Evolutionary conservation across 2,888 invertebrate genomes (phyloP).

Genomic region (Beris morrisii): DNA sequence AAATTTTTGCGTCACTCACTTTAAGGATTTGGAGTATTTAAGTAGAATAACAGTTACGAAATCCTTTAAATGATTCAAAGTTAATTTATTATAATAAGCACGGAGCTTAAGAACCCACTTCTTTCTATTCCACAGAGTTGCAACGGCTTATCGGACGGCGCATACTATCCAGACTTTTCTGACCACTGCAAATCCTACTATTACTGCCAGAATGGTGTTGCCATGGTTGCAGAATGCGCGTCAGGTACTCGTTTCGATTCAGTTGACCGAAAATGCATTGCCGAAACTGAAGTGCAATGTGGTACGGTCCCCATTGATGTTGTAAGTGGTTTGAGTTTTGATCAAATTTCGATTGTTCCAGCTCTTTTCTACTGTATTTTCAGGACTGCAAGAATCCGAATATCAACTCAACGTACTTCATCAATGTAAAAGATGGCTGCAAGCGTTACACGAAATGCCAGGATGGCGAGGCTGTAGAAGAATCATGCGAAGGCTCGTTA

Average conservation of each 20-base stretch:
- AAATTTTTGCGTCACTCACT: too few relatives aligned
- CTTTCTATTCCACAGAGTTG: conserved; percentile 22
- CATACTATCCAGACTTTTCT: conserved; percentile 18
- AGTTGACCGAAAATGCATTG: conserved; percentile 1
- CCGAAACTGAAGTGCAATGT: conserved; percentile 6
- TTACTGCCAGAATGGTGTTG: conserved; percentile 24
- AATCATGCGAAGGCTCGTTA: conserved; percentile 13
- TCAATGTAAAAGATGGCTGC: conserved; percentile 5
- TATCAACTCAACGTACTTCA: background rate
- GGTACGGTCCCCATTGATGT: background rate
- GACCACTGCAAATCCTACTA: conserved; percentile 30
- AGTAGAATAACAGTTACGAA: too few relatives aligned
- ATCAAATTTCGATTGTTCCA: too few relatives aligned
- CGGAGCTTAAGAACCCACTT: too few relatives aligned
- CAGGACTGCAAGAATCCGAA: too few relatives aligned
- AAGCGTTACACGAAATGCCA: conserved; percentile 9
- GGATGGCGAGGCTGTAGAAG: background rate
- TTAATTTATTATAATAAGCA: too few relatives aligned
- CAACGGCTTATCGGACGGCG: conserved; percentile 12
- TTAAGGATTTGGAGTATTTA: too few relatives aligned
- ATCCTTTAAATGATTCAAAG: too few relatives aligned
- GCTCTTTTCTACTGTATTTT: too few relatives aligned
- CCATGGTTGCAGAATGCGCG: conserved; percentile 23
- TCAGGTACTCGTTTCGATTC: conserved; percentile 22
- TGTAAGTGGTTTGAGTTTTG: conserved; percentile 2